These are phyloP conservation scores for Lepidurus apus DNA, from an alignment of 1,140 invertebrate genomes.

Conservation along the genomic window DNA sequence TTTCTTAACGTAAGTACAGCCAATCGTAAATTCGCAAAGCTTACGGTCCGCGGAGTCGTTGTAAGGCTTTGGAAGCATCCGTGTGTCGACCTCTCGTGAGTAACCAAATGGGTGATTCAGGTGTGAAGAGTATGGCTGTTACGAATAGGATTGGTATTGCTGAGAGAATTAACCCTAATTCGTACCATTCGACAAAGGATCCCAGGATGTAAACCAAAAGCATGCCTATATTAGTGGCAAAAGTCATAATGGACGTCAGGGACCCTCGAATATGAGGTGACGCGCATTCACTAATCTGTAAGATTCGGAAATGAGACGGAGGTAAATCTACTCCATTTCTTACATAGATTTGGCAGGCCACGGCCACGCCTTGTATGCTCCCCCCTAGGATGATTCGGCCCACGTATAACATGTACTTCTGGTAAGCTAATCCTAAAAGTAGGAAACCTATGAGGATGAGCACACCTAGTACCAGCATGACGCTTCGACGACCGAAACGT, in stretches of 20 bases:
- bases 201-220: constrained; percentile 62
- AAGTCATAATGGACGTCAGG: constrained; percentile 71
- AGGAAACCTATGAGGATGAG: constrained; percentile 46
- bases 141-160: constrained; percentile 56
- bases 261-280: constrained; percentile 62
- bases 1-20: too few species aligned
- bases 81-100: constrained; percentile 47
- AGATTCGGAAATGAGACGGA: not conserved
- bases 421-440: constrained; percentile 41
- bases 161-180: constrained; percentile 52
- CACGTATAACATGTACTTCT: constrained; percentile 46
- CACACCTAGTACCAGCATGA: constrained; percentile 42
- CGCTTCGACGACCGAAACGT: constrained; percentile 45
- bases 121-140: constrained; percentile 50
- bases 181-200: constrained; percentile 60
- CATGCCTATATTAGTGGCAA: constrained; percentile 69
- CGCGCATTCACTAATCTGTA: constrained; percentile 57
- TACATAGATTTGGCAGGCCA: constrained; percentile 60
- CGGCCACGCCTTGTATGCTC: constrained; percentile 54
- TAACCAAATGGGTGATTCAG: constrained; percentile 56
- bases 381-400: constrained; percentile 59
- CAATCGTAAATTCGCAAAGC: not conserved
- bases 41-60: constrained; percentile 46
- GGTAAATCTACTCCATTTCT: constrained; percentile 38
- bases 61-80: constrained; percentile 54